phyloP scores from a whole-genome alignment of 2,888 invertebrate genomes.

The Hirtodrosophila trivittata region DNA sequence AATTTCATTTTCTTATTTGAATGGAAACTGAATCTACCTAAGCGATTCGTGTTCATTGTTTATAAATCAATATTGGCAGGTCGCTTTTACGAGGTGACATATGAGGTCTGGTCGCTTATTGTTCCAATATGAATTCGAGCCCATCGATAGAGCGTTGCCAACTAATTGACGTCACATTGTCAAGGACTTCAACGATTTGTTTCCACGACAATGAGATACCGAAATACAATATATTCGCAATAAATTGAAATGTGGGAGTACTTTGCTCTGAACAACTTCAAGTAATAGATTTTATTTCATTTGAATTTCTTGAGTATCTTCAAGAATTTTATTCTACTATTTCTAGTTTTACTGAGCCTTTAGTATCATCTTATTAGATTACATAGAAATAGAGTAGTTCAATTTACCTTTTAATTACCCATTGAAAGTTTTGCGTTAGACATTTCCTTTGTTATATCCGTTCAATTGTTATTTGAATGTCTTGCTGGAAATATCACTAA shows the following conservation, averaged over 20 bases:
- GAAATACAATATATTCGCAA: neutral
- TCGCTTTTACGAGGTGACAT: neutral
- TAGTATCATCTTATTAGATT: too few relatives aligned
- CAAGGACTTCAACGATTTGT: neutral
- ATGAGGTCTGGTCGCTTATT: too few relatives aligned
- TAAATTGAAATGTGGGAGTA: neutral
- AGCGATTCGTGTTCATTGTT: neutral
- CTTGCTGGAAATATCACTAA: slow-evolving; percentile 16
- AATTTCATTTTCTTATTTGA: neutral
- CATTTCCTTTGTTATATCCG: too few relatives aligned
- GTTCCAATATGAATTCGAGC: neutral
- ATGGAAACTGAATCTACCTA: neutral
- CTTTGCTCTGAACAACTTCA: too few relatives aligned
- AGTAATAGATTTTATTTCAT: too few relatives aligned
- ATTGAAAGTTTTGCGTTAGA: slow-evolving; percentile 12
- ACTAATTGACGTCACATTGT: slow-evolving; percentile 1
- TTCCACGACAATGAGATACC: neutral
- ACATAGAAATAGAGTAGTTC: too few relatives aligned
- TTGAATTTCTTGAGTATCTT: neutral
- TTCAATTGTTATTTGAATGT: slow-evolving; percentile 30
- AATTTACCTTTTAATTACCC: neutral
- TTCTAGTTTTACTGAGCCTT: neutral
- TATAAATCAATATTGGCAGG: neutral
- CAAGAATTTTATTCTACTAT: neutral
- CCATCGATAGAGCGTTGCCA: neutral